A percentile compares a stretch with the other conserved stretches of the same genome.
Conservation (phyloP, 2,113 vertebrate species). For the Hypocryptadius cinnamomeus region DNA sequence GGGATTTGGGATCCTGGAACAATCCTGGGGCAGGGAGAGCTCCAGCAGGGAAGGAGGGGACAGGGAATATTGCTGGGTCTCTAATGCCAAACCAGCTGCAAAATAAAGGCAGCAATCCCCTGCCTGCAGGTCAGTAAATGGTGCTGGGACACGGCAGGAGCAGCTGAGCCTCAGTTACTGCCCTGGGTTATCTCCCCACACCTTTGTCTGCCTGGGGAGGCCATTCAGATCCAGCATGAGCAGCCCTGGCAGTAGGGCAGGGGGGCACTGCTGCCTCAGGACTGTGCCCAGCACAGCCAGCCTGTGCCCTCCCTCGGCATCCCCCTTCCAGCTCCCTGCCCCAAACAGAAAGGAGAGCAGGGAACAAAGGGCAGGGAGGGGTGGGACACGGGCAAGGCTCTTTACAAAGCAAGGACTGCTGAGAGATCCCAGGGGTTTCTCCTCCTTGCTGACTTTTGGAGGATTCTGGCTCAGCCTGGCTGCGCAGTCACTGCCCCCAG, state of each 20-base stretch:
- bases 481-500: not conserved
- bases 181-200: not conserved
- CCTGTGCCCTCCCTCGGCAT: not conserved
- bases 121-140: not conserved
- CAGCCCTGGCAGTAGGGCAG: not conserved
- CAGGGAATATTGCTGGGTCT: not conserved
- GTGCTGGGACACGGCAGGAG: not conserved
- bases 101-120: not conserved
- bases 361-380: not conserved
- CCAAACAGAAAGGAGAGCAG: not conserved
- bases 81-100: not conserved
- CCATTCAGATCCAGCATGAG: not conserved
- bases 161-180: not conserved
- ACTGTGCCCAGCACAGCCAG: not conserved
- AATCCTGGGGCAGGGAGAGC: not conserved
- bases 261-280: not conserved
- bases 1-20: not conserved
- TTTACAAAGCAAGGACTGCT: not conserved
- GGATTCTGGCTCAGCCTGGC: not conserved
- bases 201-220: not conserved
- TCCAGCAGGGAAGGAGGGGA: not conserved
- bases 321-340: not conserved
- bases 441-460: not conserved
- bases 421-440: not conserved
- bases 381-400: not conserved